phyloP scores from a whole-genome alignment of 2,888 invertebrate species.

The Lithosia quadra region DNA sequence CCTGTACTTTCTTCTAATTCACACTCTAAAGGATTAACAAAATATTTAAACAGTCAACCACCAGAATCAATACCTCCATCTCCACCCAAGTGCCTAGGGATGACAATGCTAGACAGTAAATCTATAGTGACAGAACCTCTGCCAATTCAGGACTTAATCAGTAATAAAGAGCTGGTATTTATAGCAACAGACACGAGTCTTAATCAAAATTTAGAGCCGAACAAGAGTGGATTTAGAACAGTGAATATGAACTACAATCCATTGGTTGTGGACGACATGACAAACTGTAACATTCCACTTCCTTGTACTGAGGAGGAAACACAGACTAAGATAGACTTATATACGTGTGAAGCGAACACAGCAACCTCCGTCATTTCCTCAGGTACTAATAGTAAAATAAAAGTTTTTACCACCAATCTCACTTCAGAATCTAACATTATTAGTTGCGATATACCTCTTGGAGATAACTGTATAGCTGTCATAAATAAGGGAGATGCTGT shows the following conservation, averaged over 20 bases:
- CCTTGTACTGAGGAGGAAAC: slow-evolving; percentile 16
- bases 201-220: slow-evolving; percentile 39
- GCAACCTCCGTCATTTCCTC: neutral
- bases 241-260: slow-evolving; percentile 18
- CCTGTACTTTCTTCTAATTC: neutral
- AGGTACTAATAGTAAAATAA: slow-evolving; percentile 18
- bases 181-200: slow-evolving; percentile 29
- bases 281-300: slow-evolving; percentile 5
- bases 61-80: slow-evolving; percentile 1
- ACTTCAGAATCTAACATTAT: slow-evolving; percentile 18
- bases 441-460: slow-evolving; percentile 16
- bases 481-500: slow-evolving; percentile 61
- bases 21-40: neutral
- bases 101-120: slow-evolving; percentile 19
- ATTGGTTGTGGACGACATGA: slow-evolving; percentile 1
- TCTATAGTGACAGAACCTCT: slow-evolving; percentile 22
- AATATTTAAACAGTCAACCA: neutral
- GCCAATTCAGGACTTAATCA: slow-evolving; percentile 29
- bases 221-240: slow-evolving; percentile 38
- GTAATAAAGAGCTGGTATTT: slow-evolving; percentile 42
- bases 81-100: neutral
- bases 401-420: slow-evolving; percentile 12
- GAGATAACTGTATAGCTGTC: slow-evolving; percentile 48
- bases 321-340: slow-evolving; percentile 26
- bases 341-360: slow-evolving; percentile 15